Evolutionary conservation across 35 echinoderm and acorn worm species (phyloP), one percentile per base, ranked within the genome.

Genomic region (Apostichopus californicus): DNA sequence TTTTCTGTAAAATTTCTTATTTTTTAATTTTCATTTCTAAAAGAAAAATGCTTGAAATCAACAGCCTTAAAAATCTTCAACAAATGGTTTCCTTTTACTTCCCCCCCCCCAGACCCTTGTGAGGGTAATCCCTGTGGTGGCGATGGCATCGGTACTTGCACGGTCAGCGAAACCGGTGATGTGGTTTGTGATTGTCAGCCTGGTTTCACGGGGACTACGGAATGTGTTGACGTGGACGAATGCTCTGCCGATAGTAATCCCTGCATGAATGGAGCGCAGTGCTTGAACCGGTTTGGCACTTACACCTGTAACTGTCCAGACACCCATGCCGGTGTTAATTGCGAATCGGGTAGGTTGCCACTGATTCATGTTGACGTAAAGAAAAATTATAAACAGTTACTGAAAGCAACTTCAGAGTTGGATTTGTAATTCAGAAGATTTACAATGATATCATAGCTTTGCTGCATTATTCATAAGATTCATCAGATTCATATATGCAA

Each of bases 101-200:
- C 56, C n/a, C 56, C 20, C 81, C 56, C n/a, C 56, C 20, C 81
- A 85, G 81, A 85, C 58, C 81, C 81, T n/a, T 85, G 81, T 85
- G 81, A 23, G 14, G 12, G 55, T 12, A 85, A 85, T 58, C 81
- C 81, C 15, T 85, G 81, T 85, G 24, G 9, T 83, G 54, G 15
- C 20, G 71, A 75, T n/a, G 17, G 71, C 14, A 20, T 85, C 21
- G 81, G 81, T 59, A 58, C 55, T 59, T 85, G 81, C 57, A 59
- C 81, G 6, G 55, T 85, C 14, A 55, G 56, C 9, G n/a, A 8
- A 17, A 85, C 5, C 54, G 81, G 81, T 24, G 54, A 57, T 8
- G 81, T 85, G 6, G 17, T 59, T 25, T 85, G 81, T 20, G 56
- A 85, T 52, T 85, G 81, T 24, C 15, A 17, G 14, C 57, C 55